Evolutionary conservation across 1,140 invertebrate genomes (phyloP).

Genomic region (Halyomorpha halys): DNA sequence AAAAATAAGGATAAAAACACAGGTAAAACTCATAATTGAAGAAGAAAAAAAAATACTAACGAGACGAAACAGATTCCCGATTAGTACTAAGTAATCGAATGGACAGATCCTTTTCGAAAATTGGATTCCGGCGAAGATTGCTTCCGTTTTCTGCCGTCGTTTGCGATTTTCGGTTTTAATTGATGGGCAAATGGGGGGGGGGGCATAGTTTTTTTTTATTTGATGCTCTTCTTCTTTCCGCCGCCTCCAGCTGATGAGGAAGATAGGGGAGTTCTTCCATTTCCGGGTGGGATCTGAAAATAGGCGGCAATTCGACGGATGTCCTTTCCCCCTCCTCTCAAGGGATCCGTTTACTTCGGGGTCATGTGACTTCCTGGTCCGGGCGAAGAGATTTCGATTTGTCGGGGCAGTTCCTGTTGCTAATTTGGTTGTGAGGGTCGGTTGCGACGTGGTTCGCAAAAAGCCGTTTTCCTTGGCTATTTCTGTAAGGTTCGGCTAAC

Average conservation of each 20-base stretch:
- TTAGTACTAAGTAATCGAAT: constrained; percentile 14
- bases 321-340: neutral
- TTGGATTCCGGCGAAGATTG: constrained; percentile 4
- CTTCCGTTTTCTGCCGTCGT: constrained; percentile 1
- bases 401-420: no score
- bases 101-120: neutral
- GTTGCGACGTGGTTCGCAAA: no score
- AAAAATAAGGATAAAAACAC: constrained; percentile 5
- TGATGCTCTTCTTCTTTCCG: neutral
- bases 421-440: no score
- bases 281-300: neutral
- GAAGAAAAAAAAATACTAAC: constrained; percentile 1
- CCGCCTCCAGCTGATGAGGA: no score
- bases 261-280: neutral
- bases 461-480: no score
- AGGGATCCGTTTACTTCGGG: neutral
- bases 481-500: no score
- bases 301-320: neutral
- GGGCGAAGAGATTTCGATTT: no score
- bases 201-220: constrained; percentile 6
- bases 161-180: constrained; percentile 17
- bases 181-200: neutral
- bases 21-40: neutral
- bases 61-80: neutral
- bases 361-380: neutral